Conservation (phyloP, 1,140 invertebrate genomes). For the Caenorhabditis tropicalis region DNA sequence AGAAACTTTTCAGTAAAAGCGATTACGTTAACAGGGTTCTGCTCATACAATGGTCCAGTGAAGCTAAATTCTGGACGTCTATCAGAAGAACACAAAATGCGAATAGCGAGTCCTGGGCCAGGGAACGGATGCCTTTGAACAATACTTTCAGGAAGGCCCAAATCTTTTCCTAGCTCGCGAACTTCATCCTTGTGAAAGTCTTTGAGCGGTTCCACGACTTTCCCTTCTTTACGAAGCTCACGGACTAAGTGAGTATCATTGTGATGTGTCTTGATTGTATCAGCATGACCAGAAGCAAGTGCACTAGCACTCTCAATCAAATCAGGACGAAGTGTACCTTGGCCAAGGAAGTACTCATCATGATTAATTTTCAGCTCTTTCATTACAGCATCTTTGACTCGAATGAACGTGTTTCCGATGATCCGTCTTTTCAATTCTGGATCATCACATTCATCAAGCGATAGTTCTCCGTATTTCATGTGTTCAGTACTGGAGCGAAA, state of each 20-base stretch:
- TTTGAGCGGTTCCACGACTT: slow-evolving; percentile 94
- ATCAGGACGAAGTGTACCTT: slow-evolving; percentile 87
- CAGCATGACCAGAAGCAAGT: slow-evolving; percentile 83
- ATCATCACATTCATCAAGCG: slow-evolving; percentile 84
- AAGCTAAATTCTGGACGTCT: not conserved
- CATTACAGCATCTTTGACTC: slow-evolving; percentile 67
- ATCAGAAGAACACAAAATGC: slow-evolving; percentile 81
- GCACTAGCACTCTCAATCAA: slow-evolving; percentile 94
- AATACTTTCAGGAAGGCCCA: slow-evolving; percentile 85
- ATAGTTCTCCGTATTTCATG: slow-evolving; percentile 66
- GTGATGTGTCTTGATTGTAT: slow-evolving; percentile 99
- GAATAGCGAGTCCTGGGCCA: slow-evolving; percentile 87
- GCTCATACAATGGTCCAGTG: not conserved
- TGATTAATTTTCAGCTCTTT: slow-evolving; percentile 60
- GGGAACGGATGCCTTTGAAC: slow-evolving; percentile 94
- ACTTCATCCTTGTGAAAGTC: slow-evolving; percentile 99
- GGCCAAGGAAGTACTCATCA: slow-evolving; percentile 67
- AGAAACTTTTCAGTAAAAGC: slow-evolving; percentile 35
- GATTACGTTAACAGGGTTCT: not conserved
- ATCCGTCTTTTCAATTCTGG: slow-evolving; percentile 98
- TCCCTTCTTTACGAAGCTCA: slow-evolving; percentile 81
- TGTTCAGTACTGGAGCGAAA: slow-evolving; percentile 62
- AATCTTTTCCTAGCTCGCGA: slow-evolving; percentile 80
- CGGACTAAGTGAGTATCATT: slow-evolving; percentile 97
- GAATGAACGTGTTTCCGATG: slow-evolving; percentile 97